Base-by-base conservation (phyloP, 2,113 vertebrate species). In the Salvator merianae region DNA sequence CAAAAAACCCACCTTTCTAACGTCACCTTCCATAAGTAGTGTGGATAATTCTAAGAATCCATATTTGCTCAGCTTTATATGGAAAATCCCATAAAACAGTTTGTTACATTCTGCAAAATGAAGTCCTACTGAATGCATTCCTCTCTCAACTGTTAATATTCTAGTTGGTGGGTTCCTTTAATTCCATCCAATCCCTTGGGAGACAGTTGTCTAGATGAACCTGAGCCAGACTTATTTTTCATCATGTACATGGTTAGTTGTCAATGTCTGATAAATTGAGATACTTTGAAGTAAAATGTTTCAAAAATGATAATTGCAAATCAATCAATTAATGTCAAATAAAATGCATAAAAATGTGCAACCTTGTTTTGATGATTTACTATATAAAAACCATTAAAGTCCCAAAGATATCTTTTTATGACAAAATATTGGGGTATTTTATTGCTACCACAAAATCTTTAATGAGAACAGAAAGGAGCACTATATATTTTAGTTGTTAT, bases 381-480 rank as follows among this genome's bases (percentile, higher is more conserved):
- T 72, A 9, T 66, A 7, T 43, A 79, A 4, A 69, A 86, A 5
- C 34, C 30, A 65, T 30, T 81, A 81, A 78, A 26, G 77, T 20
- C 36, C 14, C 6, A 55, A 47, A 73, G 32, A 18, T 62, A 3
- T 30, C 36, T 50, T 84, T 86, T 82, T 86, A 83, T 73, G 84
- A 81, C 73, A 80, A 69, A 76, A 55, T 16, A 38, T 28, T 69
- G 65, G 86, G 38, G 43, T 81, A 76, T 81, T 84, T 84, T 80
- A 84, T 84, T 81, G 65, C 38, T 22, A 68, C 24, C 66, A 16
- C 7, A 83, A 73, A 55, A 78, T 68, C 36, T 43, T 3, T 81
- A 77, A 79, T 68, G 1, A 86, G 1, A 59, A 53, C 0, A 78
- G 79, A 84, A 22, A 73, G 13, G 14, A 84, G 79, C 78, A 34